These are phyloP conservation scores for Podabrus alpinus DNA, from an alignment of 2,888 invertebrate genomes.

Conservation along the genomic window DNA sequence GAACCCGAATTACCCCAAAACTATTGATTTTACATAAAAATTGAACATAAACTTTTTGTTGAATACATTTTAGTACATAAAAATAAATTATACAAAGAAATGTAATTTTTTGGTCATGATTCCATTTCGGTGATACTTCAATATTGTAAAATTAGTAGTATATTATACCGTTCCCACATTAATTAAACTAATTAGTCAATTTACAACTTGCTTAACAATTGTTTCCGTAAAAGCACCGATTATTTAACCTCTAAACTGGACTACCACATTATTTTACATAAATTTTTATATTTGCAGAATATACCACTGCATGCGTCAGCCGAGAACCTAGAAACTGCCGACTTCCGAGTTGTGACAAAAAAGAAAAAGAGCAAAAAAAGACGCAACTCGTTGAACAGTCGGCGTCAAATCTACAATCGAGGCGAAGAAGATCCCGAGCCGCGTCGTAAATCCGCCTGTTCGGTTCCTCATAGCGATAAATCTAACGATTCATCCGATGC, in stretches of 20 bases:
- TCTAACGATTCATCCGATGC: conserved; percentile 80
- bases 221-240: neutral
- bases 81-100: too few species aligned
- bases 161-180: too few species aligned
- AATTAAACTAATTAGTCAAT: too few species aligned
- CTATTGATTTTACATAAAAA: too few species aligned
- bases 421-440: conserved; percentile 35
- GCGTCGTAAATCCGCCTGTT: conserved; percentile 72
- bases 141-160: too few species aligned
- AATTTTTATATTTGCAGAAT: conserved; percentile 23
- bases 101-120: too few species aligned
- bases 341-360: conserved; percentile 83
- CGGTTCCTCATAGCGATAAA: conserved; percentile 82
- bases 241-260: neutral
- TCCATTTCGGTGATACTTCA: too few species aligned
- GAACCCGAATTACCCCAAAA: too few species aligned
- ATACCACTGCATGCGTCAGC: conserved; percentile 45
- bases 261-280: neutral
- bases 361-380: conserved; percentile 80
- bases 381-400: conserved; percentile 58
- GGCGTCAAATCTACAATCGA: conserved; percentile 32
- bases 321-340: conserved; percentile 63
- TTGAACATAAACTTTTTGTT: too few species aligned
- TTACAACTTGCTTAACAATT: neutral
- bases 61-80: too few species aligned